Conservation (phyloP, 2,888 invertebrate species). For the Dicranocentrus wangi region DNA sequence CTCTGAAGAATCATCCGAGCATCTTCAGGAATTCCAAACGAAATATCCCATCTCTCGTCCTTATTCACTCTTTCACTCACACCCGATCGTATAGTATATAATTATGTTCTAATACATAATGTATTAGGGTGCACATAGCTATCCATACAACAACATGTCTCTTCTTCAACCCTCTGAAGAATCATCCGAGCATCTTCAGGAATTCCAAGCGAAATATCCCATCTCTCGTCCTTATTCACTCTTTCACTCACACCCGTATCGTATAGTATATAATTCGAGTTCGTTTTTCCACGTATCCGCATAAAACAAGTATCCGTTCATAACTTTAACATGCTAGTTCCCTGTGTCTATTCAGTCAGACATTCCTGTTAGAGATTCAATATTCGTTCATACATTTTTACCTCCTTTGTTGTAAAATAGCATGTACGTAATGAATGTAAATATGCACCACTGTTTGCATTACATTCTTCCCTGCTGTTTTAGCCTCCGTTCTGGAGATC, state of each 20-base stretch:
- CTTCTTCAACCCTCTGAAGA: no score
- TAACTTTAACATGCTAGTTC: no score
- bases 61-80: no score
- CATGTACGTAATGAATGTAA: conserved; percentile 16
- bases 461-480: conserved; percentile 46
- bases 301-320: no score
- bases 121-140: background rate
- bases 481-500: conserved; percentile 53
- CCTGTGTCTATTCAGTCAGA: no score
- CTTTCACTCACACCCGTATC: no score
- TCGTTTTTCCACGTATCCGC: no score
- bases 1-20: conserved; percentile 5
- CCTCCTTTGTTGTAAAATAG: background rate
- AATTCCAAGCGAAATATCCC: background rate
- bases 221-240: no score
- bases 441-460: conserved; percentile 21
- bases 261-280: no score
- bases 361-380: no score
- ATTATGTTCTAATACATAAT: background rate
- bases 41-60: background rate
- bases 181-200: background rate
- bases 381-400: conserved; percentile 19
- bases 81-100: no score
- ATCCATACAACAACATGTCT: no score
- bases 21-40: conserved; percentile 8